phyloP scores from a whole-genome alignment of 2,113 vertebrate genomes.

The Sminthopsis crassicaudata region DNA sequence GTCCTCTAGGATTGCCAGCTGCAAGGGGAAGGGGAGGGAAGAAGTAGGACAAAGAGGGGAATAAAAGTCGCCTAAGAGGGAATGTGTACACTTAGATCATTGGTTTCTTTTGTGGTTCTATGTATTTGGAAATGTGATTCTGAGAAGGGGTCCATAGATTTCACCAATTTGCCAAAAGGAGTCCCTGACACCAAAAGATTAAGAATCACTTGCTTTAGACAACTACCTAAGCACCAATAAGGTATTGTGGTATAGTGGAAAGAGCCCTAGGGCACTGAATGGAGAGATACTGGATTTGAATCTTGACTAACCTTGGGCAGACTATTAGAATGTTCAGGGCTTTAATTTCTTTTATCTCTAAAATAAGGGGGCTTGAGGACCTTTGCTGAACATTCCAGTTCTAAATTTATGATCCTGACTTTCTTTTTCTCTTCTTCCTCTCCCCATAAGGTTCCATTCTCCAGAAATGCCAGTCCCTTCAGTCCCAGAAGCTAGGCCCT shows the following conservation, averaged over 20 bases:
- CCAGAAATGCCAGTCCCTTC: neutral
- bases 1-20: slow-evolving; percentile 96
- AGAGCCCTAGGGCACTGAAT: neutral
- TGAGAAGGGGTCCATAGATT: neutral
- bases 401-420: neutral
- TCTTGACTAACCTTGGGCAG: neutral
- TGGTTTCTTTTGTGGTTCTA: neutral
- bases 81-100: neutral
- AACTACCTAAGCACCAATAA: neutral
- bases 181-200: neutral
- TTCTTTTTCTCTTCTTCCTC: neutral
- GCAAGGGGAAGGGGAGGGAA: slow-evolving; percentile 41
- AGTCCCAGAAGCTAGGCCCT: neutral
- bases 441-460: neutral
- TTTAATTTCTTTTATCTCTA: neutral
- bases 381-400: neutral
- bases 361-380: neutral
- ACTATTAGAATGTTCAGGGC: neutral
- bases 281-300: neutral
- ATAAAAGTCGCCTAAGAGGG: neutral
- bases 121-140: neutral
- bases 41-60: slow-evolving; percentile 8
- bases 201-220: neutral
- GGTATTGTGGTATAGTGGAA: neutral
- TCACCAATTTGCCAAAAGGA: neutral